A percentile compares a stretch with the other conserved stretches of the same genome.
phyloP scores from a whole-genome alignment of 2,888 invertebrate genomes.

The Sepioteuthis lessoniana region DNA sequence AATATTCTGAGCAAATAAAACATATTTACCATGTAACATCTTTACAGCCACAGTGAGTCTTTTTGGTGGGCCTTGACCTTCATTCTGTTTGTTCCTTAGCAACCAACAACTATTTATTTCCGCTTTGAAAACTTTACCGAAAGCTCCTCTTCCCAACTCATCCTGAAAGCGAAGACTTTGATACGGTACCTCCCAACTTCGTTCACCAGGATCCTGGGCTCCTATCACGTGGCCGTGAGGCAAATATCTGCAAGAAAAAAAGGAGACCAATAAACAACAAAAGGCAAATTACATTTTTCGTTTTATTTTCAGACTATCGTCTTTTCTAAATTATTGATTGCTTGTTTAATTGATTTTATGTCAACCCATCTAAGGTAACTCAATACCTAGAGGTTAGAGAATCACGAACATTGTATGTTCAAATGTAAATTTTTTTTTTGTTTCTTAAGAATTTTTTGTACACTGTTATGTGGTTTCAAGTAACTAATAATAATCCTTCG shows the following conservation, averaged over 20 bases:
- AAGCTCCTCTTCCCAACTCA: slow-evolving; percentile 67
- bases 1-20: background rate
- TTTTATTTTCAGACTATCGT: too few species aligned
- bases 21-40: slow-evolving; percentile 64
- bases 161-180: slow-evolving; percentile 63
- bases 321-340: too few species aligned
- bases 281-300: too few species aligned
- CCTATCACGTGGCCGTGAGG: slow-evolving; percentile 56
- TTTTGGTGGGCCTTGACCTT: background rate
- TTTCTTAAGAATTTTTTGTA: too few species aligned
- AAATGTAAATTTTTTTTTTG: too few species aligned
- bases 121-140: slow-evolving; percentile 69
- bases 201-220: slow-evolving; percentile 53
- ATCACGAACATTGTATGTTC: too few species aligned
- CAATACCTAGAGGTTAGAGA: too few species aligned
- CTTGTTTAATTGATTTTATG: too few species aligned
- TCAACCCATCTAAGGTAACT: too few species aligned
- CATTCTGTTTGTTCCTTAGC: background rate
- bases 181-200: slow-evolving; percentile 66
- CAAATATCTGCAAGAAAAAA: background rate
- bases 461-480: too few species aligned
- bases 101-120: slow-evolving; percentile 62
- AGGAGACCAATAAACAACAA: too few species aligned
- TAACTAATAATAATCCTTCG: too few species aligned
- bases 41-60: slow-evolving; percentile 66